These are phyloP conservation scores for Euleptes europaea DNA, from an alignment of 2,113 vertebrate species.

Conservation along the genomic window DNA sequence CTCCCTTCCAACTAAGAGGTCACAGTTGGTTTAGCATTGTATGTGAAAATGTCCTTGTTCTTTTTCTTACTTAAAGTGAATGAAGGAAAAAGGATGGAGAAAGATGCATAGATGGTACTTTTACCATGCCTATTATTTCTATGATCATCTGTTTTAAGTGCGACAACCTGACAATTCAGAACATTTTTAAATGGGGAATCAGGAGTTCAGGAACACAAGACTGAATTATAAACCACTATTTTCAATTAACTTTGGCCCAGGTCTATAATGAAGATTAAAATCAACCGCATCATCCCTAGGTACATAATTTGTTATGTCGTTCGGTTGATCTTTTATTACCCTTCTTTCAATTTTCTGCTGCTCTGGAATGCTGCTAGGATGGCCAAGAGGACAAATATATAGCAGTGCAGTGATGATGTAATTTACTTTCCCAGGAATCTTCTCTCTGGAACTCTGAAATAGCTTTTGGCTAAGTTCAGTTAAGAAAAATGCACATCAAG, in stretches of 20 bases:
- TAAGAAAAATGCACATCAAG: too few species aligned
- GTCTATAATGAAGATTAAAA: slow-evolving; percentile 19
- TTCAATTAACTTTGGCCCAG: not conserved
- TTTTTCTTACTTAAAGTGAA: not conserved
- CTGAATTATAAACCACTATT: not conserved
- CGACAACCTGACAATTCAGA: not conserved
- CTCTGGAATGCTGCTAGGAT: not conserved
- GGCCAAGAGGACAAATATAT: not conserved
- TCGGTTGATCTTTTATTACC: not conserved
- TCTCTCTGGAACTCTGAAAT: too few species aligned
- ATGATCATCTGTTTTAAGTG: not conserved
- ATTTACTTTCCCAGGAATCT: too few species aligned
- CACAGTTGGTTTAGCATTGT: not conserved
- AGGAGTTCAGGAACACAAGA: not conserved
- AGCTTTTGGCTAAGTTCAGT: too few species aligned
- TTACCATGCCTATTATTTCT: not conserved
- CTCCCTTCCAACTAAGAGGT: not conserved
- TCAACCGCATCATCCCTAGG: not conserved
- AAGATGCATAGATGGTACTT: not conserved
- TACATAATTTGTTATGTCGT: not conserved
- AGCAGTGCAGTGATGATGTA: not conserved
- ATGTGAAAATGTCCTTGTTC: not conserved
- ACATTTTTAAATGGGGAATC: slow-evolving; percentile 13
- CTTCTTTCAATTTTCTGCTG: not conserved
- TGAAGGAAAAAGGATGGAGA: not conserved